Evolutionary conservation across 2,797 vertebrate species (phyloP).

Genomic region (Mycteria americana): DNA sequence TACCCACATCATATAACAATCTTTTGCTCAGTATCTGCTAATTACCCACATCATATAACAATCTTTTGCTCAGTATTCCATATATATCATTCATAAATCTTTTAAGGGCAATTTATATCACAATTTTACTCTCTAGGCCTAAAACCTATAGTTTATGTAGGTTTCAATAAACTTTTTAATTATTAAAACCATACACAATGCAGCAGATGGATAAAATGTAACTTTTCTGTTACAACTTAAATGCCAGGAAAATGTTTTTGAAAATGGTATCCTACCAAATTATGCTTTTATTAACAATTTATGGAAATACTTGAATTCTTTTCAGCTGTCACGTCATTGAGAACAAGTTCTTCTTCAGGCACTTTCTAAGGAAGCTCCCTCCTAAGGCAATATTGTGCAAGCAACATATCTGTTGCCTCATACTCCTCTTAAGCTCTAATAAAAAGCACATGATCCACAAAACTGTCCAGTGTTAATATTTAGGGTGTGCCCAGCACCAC

Average conservation of each 20-base stretch:
- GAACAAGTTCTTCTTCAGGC: not conserved
- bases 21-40: not conserved
- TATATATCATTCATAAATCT: not conserved
- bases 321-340: not conserved
- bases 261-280: not conserved
- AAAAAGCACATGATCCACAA: not conserved
- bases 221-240: not conserved
- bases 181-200: not conserved
- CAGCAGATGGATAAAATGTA: not conserved
- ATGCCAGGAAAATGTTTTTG: not conserved
- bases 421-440: not conserved
- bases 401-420: not conserved
- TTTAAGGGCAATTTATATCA: not conserved
- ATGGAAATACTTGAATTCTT: not conserved
- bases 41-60: not conserved
- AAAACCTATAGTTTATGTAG: not conserved
- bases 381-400: not conserved
- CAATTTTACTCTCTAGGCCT: not conserved
- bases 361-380: not conserved
- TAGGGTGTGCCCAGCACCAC: not conserved
- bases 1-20: not conserved
- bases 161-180: not conserved
- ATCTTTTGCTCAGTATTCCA: not conserved
- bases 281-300: not conserved
- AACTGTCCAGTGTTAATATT: not conserved